Conservation (phyloP, 2,797 vertebrate genomes). For the Darevskia mixta region DNA sequence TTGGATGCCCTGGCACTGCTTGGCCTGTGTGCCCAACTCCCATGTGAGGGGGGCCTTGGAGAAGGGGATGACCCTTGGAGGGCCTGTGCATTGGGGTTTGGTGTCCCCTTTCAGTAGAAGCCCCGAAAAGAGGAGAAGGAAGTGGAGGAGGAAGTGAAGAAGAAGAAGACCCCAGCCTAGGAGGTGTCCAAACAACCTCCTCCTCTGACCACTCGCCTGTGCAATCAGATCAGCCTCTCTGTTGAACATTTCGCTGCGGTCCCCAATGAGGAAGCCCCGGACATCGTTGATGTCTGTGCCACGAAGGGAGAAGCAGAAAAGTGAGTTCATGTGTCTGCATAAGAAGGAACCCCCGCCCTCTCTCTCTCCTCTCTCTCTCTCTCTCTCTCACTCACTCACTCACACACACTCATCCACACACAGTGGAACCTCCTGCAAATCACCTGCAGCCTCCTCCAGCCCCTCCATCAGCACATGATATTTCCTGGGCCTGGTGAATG, state of each 20-base stretch:
- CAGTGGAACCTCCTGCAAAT: background rate
- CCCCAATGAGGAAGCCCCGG: constrained; percentile 81
- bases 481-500: background rate
- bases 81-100: no score
- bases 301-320: constrained; percentile 9
- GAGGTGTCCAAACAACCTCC: background rate
- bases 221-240: constrained; percentile 79
- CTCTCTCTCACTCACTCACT: background rate
- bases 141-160: background rate
- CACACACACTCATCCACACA: background rate
- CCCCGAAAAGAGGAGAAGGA: background rate
- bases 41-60: no score
- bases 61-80: background rate
- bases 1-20: background rate
- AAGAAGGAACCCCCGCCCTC: background rate
- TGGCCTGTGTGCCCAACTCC: background rate
- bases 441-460: background rate
- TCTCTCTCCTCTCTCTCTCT: background rate
- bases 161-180: background rate
- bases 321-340: background rate
- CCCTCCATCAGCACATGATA: background rate
- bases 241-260: constrained; percentile 81
- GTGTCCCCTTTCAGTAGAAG: background rate
- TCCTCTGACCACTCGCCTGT: constrained; percentile 70
- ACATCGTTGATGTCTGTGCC: constrained; percentile 79